Percentiles rank a stretch among this genome's conserved stretches.
phyloP scores from a whole-genome alignment of 1,140 invertebrate genomes.

The Octopus sinensis region DNA sequence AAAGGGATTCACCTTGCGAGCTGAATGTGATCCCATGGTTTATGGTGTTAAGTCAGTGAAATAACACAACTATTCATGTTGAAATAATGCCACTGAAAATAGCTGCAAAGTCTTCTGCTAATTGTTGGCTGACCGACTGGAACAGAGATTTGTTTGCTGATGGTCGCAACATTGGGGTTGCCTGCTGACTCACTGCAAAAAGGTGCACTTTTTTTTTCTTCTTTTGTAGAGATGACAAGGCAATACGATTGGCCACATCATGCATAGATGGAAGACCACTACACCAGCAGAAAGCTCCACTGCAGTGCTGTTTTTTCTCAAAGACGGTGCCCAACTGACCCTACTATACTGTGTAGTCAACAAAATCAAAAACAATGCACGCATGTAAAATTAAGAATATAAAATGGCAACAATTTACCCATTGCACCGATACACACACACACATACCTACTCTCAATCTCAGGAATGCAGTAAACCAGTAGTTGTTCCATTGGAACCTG shows the following conservation, averaged over 20 bases:
- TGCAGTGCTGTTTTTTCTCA: too few relatives aligned
- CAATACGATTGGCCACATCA: background rate
- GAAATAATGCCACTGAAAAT: background rate
- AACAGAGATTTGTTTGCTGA: background rate
- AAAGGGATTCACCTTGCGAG: too few relatives aligned
- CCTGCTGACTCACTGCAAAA: background rate
- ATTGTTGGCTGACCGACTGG: background rate
- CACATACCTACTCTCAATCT: too few relatives aligned
- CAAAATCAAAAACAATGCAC: too few relatives aligned
- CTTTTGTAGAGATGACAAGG: background rate
- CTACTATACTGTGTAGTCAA: too few relatives aligned
- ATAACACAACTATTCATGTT: background rate
- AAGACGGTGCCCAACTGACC: too few relatives aligned
- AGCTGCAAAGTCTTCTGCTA: background rate
- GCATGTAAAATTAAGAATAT: too few relatives aligned
- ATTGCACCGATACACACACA: too few relatives aligned
- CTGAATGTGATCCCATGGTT: background rate
- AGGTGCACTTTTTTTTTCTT: background rate
- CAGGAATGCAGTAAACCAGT: too few relatives aligned
- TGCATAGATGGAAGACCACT: background rate
- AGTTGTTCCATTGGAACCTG: too few relatives aligned
- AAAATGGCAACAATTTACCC: too few relatives aligned
- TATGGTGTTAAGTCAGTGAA: background rate
- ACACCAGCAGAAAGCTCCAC: slow-evolving; percentile 1
- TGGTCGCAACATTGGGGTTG: background rate